Percentiles rank a stretch among this genome's conserved stretches.
phyloP scores from a whole-genome alignment of 2,888 invertebrate species.

The Diploptera punctata region DNA sequence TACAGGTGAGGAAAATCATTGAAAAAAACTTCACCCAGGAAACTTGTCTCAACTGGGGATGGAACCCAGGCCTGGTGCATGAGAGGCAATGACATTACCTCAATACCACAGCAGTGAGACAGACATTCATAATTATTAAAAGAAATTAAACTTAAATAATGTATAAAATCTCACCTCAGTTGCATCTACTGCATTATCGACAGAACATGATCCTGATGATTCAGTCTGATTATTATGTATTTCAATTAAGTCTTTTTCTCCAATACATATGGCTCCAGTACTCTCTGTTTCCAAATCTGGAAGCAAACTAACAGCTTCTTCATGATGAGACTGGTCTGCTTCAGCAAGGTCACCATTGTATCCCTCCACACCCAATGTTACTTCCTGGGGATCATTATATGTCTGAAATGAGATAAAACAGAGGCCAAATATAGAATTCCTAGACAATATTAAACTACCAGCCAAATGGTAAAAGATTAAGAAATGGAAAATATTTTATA shows the following conservation, averaged over 20 bases:
- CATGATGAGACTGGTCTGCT: conserved; percentile 70
- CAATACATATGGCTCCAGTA: background rate
- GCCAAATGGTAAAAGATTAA: no score
- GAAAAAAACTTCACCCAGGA: no score
- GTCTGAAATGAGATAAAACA: background rate
- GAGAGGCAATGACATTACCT: background rate
- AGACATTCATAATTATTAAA: no score
- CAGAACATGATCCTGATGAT: background rate
- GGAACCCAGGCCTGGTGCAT: no score
- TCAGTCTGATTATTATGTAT: conserved; percentile 2
- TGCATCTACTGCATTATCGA: background rate
- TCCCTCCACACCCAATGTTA: background rate
- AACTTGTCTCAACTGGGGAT: no score
- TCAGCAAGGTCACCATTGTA: conserved; percentile 79
- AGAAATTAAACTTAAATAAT: no score
- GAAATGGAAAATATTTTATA: no score
- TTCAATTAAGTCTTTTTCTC: background rate
- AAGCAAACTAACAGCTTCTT: conserved; percentile 4
- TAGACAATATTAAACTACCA: no score
- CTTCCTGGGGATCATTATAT: conserved; percentile 1
- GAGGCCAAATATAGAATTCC: no score
- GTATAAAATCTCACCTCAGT: background rate
- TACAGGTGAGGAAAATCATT: no score
- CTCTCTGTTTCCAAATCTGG: conserved; percentile 15
- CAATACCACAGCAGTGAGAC: no score